Evolutionary conservation across 2,888 invertebrate species (phyloP), one percentile per base, ranked within the genome.

Genomic region (Bombylius major): DNA sequence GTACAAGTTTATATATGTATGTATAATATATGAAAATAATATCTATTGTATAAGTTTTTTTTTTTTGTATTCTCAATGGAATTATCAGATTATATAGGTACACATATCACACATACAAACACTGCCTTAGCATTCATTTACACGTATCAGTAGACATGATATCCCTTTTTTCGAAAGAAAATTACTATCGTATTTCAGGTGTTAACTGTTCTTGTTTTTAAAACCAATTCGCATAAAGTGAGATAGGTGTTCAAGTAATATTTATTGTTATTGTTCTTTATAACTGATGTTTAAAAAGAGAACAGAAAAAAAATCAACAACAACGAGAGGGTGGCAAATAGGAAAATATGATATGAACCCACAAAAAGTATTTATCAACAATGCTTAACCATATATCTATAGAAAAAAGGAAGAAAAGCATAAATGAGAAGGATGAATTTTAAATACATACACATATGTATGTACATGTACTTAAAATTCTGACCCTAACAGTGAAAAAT

Each of bases 151-250:
- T 36, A 36, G 50, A 46, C 31, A 47, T 45, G 36, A 54, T 46
- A 56, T 56, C 55, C 57, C 50, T 56, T 58, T 57, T 56, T 42
- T 42, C 11, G 1, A 5, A 39, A 54, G 54, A 55, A 56, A 58
- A 58, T 57, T 58, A 56, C 57, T 60, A 51, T 56, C 59, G 57
- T 61, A 59, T 57, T 58, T 58, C 59, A 59, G 61, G 61, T 61
- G 61, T 58, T 61, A 61, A 61, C 61, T 58, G 61, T 51, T 55
- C 50, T 59, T 59, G 55, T 59, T 59, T 59, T 59, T 57, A 57
- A 59, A 59, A 59, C 59, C 59, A 57, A 57, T 57, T 57, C 59
- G 53, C 59, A 57, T 59, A 59, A 59, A 59, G 47, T 55, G 53
- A 57, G 48, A 59, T 57, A 42, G 55, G 57, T 48, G 44, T 46